Conservation (phyloP, 2,113 vertebrate genomes). For the Otocyon megalotis region DNA sequence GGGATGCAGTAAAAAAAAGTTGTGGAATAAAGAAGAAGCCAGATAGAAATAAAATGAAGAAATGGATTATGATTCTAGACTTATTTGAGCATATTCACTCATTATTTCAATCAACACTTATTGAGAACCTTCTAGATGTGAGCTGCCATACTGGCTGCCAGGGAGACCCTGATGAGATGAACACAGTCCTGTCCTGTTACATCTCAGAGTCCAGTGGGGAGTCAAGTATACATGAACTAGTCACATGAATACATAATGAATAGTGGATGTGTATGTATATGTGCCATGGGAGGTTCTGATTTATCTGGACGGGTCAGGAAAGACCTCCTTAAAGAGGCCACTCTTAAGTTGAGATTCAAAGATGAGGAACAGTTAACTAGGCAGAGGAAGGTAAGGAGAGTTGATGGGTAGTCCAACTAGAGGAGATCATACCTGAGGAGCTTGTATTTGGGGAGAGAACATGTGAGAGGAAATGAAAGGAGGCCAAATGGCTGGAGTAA, state of each 20-base stretch:
- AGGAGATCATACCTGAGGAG: not conserved
- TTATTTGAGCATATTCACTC: not conserved
- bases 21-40: not conserved
- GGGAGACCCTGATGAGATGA: not conserved
- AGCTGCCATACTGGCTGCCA: not conserved
- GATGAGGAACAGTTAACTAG: not conserved
- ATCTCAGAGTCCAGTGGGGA: not conserved
- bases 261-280: not conserved
- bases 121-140: not conserved
- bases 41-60: not conserved
- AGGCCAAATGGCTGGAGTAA: fast-evolving
- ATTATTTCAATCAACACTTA: not conserved
- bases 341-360: not conserved
- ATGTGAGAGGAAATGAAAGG: not conserved
- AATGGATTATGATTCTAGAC: not conserved
- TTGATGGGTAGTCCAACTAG: too few relatives aligned
- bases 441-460: not conserved
- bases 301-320: not conserved
- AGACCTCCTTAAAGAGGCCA: not conserved
- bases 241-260: too few relatives aligned
- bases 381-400: not conserved
- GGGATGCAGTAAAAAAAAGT: not conserved
- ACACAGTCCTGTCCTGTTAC: not conserved
- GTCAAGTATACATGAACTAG: not conserved
- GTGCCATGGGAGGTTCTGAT: not conserved